These are phyloP conservation scores for Synanthedon myopaeformis DNA, from an alignment of 2,888 invertebrate genomes.

Conservation along the genomic window DNA sequence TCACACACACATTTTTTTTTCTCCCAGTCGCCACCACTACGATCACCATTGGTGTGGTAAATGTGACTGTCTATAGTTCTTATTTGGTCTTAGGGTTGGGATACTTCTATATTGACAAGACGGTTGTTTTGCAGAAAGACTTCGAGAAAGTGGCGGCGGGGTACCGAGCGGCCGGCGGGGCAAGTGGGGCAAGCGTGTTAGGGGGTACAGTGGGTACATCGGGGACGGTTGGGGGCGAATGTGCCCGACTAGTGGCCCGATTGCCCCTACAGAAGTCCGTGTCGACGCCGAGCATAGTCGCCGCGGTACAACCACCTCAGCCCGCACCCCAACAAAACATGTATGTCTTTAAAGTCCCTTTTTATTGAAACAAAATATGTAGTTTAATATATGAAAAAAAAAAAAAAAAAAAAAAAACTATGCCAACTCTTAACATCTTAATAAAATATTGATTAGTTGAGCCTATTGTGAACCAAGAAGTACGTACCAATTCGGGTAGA, in stretches of 20 bases:
- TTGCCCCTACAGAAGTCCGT: conserved; percentile 90
- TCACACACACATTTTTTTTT: too few relatives aligned
- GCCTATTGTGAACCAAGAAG: too few relatives aligned
- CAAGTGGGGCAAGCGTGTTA: conserved; percentile 47
- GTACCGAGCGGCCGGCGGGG: conserved; percentile 13
- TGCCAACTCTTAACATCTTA: too few relatives aligned
- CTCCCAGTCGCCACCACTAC: too few relatives aligned
- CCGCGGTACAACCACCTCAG: conserved; percentile 56
- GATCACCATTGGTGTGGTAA: too few relatives aligned
- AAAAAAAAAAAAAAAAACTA: too few relatives aligned
- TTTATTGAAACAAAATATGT: not conserved
- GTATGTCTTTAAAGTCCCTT: conserved; percentile 24
- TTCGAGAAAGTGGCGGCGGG: conserved; percentile 74
- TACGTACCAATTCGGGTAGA: too few relatives aligned
- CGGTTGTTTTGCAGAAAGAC: conserved; percentile 67
- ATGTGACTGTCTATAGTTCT: too few relatives aligned
- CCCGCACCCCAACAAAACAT: conserved; percentile 36
- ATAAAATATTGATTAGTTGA: too few relatives aligned
- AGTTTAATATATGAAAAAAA: too few relatives aligned
- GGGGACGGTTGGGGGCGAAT: conserved; percentile 2
- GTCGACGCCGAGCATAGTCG: conserved; percentile 90
- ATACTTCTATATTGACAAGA: not conserved
- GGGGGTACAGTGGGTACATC: conserved; percentile 48
- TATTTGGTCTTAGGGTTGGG: too few relatives aligned
- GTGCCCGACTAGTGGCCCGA: conserved; percentile 50